Conservation (phyloP, 1,140 invertebrate species). For the Trichonephila clavata region DNA sequence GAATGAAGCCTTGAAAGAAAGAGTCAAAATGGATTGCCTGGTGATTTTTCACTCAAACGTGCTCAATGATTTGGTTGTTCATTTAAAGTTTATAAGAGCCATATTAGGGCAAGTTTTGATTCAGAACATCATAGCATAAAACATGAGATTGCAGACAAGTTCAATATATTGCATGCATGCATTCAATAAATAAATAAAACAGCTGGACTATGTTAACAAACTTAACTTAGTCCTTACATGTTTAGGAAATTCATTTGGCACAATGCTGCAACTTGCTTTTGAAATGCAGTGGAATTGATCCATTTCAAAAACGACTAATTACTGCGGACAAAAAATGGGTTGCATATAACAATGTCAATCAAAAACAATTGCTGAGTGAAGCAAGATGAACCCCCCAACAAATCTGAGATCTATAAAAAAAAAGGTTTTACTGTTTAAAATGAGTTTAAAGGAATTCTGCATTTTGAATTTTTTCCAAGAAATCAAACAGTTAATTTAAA, state of each 20-base stretch:
- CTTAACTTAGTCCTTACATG: not conserved
- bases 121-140: not conserved
- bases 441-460: no score
- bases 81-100: not conserved
- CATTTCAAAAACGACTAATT: not conserved
- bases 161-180: not conserved
- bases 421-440: no score
- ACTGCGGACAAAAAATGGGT: not conserved
- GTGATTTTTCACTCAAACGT: slow-evolving; percentile 13
- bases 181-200: not conserved
- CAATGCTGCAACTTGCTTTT: not conserved
- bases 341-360: not conserved
- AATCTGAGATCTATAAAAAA: no score
- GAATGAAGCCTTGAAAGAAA: not conserved
- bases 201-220: not conserved
- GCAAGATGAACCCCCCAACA: not conserved
- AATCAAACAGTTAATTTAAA: no score
- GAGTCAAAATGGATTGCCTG: not conserved
- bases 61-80: not conserved
- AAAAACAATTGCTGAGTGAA: not conserved
- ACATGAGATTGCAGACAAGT: not conserved
- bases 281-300: not conserved
- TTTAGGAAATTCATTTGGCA: not conserved
- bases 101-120: not conserved
- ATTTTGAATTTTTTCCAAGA: no score